Conservation (phyloP, 2,888 invertebrate genomes). For the Abscondita cerata region DNA sequence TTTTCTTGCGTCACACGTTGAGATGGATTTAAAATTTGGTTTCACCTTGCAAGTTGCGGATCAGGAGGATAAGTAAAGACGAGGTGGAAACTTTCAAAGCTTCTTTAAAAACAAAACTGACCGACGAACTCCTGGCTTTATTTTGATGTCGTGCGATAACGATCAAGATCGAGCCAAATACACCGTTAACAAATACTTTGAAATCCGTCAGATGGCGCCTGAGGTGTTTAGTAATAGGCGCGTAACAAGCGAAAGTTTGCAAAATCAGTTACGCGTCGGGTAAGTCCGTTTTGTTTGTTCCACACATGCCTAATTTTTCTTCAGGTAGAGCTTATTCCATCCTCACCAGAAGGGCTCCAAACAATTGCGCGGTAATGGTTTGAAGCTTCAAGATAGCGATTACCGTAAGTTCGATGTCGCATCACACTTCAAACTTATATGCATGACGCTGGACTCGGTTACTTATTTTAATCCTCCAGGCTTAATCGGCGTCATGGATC, state of each 20-base stretch:
- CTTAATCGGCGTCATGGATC: constrained; percentile 71
- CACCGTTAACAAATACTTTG: not conserved
- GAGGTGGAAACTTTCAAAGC: constrained; percentile 46
- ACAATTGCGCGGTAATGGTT: constrained; percentile 68
- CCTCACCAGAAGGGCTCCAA: constrained; percentile 65
- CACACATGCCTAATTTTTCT: no score
- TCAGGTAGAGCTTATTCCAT: constrained; percentile 52
- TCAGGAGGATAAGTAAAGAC: no score
- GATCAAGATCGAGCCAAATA: not conserved
- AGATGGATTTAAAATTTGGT: no score
- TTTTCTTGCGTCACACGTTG: no score
- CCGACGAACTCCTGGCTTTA: not conserved
- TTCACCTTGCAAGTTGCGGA: no score
- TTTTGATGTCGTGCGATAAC: constrained; percentile 45
- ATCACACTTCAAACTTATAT: constrained; percentile 63
- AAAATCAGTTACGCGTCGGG: no score
- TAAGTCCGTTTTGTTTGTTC: no score
- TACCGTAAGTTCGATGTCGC: constrained; percentile 68
- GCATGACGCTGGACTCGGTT: constrained; percentile 59
- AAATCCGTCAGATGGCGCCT: no score
- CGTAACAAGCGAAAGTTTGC: no score
- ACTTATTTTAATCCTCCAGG: constrained; percentile 65
- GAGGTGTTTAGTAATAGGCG: no score
- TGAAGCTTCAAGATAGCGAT: constrained; percentile 64
- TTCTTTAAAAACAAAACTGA: constrained; percentile 50